phyloP scores from a whole-genome alignment of 1,140 invertebrate species.

The Pogonognathellus flavescens region DNA sequence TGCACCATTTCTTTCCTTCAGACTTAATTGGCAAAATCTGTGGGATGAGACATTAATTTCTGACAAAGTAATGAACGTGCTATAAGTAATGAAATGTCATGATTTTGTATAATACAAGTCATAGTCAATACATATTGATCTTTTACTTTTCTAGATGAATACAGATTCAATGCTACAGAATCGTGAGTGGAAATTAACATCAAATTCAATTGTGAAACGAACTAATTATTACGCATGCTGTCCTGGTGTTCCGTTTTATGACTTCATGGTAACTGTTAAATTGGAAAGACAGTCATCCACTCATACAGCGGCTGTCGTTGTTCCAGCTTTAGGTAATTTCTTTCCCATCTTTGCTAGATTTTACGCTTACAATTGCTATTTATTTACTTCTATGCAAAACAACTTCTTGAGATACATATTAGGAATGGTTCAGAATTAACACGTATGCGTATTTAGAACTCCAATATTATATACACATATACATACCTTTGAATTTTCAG shows the following conservation, averaged over 20 bases:
- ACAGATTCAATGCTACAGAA: constrained; percentile 47
- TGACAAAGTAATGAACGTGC: background rate
- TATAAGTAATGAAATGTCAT: no score
- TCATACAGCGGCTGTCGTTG: constrained; percentile 62
- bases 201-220: constrained; percentile 20
- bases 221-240: constrained; percentile 5
- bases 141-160: constrained; percentile 52
- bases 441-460: no score
- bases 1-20: no score
- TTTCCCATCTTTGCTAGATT: background rate
- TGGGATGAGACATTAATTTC: background rate
- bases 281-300: constrained; percentile 52
- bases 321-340: constrained; percentile 62
- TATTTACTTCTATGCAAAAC: background rate
- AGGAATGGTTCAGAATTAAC: no score
- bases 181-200: constrained; percentile 62
- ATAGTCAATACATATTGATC: no score
- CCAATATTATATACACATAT: no score
- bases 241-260: constrained; percentile 56
- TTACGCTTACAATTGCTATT: background rate
- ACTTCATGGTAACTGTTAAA: constrained; percentile 54
- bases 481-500: no score
- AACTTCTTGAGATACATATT: no score
- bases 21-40: no score
- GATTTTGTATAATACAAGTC: no score